Evolutionary conservation across 2,797 vertebrate genomes (phyloP).

Genomic region (Centropyge bicolor): DNA sequence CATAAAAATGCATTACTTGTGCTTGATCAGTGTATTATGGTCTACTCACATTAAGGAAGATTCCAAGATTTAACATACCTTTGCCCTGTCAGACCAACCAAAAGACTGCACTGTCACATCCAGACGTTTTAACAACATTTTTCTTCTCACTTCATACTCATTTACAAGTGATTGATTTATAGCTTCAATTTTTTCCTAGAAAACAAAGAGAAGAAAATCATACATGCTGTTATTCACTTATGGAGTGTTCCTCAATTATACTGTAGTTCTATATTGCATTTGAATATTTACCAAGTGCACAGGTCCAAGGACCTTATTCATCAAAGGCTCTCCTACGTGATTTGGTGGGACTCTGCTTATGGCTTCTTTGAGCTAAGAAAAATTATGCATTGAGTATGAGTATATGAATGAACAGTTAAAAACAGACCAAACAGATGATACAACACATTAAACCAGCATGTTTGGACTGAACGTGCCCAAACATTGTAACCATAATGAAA

Average conservation of each 20-base stretch:
- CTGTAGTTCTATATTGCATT: neutral
- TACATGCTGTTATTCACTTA: neutral
- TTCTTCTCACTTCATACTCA: conserved; percentile 96
- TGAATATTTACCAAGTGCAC: conserved; percentile 91
- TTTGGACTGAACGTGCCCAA: neutral
- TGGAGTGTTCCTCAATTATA: neutral
- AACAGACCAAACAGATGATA: neutral
- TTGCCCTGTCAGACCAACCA: conserved; percentile 97
- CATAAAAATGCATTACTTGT: rapidly evolving
- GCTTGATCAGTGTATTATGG: neutral
- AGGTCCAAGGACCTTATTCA: conserved; percentile 94
- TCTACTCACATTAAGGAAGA: neutral
- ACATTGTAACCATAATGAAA: neutral
- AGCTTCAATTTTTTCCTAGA: conserved; percentile 96
- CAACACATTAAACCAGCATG: neutral
- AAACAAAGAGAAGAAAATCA: neutral
- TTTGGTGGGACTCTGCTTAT: conserved; percentile 90
- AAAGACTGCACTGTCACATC: conserved; percentile 99
- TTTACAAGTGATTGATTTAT: conserved; percentile 97
- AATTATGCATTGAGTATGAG: neutral
- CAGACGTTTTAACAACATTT: conserved; percentile 96
- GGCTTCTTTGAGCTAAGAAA: conserved; percentile 93
- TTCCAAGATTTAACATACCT: conserved; percentile 83
- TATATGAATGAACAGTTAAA: neutral
- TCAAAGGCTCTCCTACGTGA: conserved; percentile 92